Evolutionary conservation across 2,888 invertebrate genomes (phyloP).

Genomic region (Drosophila rellima): DNA sequence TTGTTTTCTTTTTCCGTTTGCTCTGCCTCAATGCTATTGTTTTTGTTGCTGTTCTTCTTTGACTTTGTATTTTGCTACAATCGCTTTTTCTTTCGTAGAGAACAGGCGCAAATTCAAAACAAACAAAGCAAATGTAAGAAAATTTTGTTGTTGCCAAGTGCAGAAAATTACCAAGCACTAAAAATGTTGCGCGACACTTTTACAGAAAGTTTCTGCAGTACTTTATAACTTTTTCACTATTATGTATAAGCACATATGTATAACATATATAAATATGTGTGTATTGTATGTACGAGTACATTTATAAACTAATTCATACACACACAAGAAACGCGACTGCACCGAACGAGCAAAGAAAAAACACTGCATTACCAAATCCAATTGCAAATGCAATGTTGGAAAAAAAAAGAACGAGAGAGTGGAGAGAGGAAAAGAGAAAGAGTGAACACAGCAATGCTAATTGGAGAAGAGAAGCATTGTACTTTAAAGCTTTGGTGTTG

Average conservation of each 20-base stretch:
- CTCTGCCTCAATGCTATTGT: conserved; percentile 18
- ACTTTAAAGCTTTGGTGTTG: conserved; percentile 7
- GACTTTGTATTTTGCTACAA: conserved; percentile 37
- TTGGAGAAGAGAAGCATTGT: conserved; percentile 16
- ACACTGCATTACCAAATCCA: conserved; percentile 53
- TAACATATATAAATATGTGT: not conserved
- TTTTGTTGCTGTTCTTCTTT: conserved; percentile 41
- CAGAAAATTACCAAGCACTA: conserved; percentile 32
- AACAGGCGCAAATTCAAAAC: conserved; percentile 19
- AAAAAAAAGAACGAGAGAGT: not conserved
- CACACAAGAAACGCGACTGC: conserved; percentile 33
- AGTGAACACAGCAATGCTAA: not conserved
- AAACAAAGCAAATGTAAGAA: conserved; percentile 30
- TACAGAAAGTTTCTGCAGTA: conserved; percentile 18
- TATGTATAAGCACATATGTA: no score
- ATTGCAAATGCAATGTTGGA: conserved; percentile 36
- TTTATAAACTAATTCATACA: conserved; percentile 17
- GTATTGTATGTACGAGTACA: not conserved
- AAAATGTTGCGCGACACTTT: conserved; percentile 29
- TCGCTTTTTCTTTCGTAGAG: conserved; percentile 21
- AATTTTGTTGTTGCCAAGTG: conserved; percentile 41
- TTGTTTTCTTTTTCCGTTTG: conserved; percentile 44
- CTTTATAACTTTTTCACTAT: conserved; percentile 15
- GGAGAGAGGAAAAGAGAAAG: conserved; percentile 14
- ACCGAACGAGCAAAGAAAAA: conserved; percentile 46